These are phyloP conservation scores for Pachliopta kotzebuea DNA, from an alignment of 2,888 invertebrate genomes.

Conservation along the genomic window DNA sequence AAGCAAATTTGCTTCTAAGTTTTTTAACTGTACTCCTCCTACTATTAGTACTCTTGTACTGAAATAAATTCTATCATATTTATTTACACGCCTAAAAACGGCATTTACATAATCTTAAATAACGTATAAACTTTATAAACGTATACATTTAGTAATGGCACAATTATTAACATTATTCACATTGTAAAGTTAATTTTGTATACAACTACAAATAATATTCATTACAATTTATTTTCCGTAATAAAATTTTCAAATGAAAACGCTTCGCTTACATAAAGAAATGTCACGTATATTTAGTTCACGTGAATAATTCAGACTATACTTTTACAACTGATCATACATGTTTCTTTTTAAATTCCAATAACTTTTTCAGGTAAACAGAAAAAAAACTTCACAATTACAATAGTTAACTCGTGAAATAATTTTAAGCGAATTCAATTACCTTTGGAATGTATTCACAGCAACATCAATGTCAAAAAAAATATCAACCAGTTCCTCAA, in stretches of 20 bases:
- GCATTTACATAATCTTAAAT: too few relatives aligned
- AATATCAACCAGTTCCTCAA: conserved; percentile 71
- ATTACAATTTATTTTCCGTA: neutral
- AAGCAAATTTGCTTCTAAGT: conserved; percentile 7
- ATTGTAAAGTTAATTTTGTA: neutral
- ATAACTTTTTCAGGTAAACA: neutral
- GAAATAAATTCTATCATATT: too few relatives aligned
- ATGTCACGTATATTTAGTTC: neutral
- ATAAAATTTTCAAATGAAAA: neutral
- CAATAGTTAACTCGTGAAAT: neutral
- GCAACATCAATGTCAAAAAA: conserved; percentile 76
- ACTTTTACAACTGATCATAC: neutral
- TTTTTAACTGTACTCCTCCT: too few relatives aligned
- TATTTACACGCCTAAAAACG: too few relatives aligned
- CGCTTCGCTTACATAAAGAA: neutral
- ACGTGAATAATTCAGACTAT: neutral
- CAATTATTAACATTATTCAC: neutral
- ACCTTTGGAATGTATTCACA: conserved; percentile 69
- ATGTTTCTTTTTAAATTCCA: neutral
- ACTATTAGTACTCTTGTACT: too few relatives aligned
- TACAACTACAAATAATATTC: neutral
- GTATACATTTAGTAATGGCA: neutral
- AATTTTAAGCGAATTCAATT: conserved; percentile 36
- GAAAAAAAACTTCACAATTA: neutral
- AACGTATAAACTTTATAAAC: too few relatives aligned